phyloP scores from a whole-genome alignment of 2,888 invertebrate species.

The Caenorhabditis wallacei region DNA sequence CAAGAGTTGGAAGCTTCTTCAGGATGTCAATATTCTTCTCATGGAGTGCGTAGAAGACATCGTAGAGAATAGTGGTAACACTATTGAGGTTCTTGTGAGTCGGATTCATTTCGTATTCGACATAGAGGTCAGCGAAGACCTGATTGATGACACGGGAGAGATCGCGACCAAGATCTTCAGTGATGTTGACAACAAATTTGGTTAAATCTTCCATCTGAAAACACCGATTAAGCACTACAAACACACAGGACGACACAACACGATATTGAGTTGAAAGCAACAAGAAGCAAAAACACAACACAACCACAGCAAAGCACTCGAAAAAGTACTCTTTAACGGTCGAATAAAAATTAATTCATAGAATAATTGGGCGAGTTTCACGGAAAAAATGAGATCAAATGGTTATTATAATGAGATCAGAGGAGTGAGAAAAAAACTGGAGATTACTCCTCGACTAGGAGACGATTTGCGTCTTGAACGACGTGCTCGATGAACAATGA shows the following conservation, averaged over 20 bases:
- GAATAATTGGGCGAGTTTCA: background rate
- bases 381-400: background rate
- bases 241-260: background rate
- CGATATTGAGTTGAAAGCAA: background rate
- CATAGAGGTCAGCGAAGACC: background rate
- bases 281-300: conserved; percentile 6
- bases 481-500: conserved; percentile 28
- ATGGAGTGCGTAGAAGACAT: background rate
- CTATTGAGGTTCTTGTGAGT: background rate
- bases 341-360: background rate
- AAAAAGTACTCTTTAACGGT: background rate
- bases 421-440: background rate
- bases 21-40: background rate
- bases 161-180: background rate
- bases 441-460: background rate
- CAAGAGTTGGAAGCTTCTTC: background rate
- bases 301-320: background rate
- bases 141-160: background rate
- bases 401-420: background rate
- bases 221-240: background rate
- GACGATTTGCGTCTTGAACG: conserved; percentile 17
- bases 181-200: background rate
- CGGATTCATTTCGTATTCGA: background rate
- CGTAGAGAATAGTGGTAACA: background rate
- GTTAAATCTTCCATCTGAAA: background rate